A percentile compares a stretch with the other conserved stretches of the same genome.
Conservation (phyloP, 2,797 vertebrate species). For the Molossus molossus region DNA sequence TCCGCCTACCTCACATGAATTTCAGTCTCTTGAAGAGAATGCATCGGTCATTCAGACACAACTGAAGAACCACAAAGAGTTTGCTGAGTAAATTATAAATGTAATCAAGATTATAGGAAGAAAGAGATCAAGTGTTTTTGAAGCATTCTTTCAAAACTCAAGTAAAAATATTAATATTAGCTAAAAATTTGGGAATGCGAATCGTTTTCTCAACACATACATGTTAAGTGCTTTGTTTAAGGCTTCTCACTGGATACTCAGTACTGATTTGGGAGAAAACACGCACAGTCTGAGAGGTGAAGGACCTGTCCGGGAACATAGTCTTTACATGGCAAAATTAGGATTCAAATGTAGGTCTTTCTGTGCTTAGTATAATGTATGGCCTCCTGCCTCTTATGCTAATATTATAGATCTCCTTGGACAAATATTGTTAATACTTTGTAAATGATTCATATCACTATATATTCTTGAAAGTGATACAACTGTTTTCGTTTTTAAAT, state of each 20-base stretch:
- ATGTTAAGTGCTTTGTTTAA: not conserved
- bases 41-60: not conserved
- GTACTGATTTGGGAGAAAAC: not conserved
- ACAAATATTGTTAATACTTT: constrained; percentile 80
- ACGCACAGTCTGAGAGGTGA: not conserved
- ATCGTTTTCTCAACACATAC: not conserved
- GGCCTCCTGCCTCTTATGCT: constrained; percentile 27
- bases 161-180: constrained; percentile 39
- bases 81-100: constrained; percentile 6
- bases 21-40: constrained; percentile 1
- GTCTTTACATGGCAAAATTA: not conserved
- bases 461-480: constrained; percentile 69
- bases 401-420: constrained; percentile 49
- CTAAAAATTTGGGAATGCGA: not conserved
- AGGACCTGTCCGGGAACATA: not conserved
- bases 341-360: not conserved
- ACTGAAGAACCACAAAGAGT: not conserved
- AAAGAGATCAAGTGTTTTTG: constrained; percentile 32
- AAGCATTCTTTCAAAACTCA: constrained; percentile 54
- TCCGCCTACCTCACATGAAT: not conserved
- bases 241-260: not conserved
- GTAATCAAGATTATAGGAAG: not conserved
- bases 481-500: constrained; percentile 79
- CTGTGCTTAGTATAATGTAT: not conserved
- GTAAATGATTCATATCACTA: constrained; percentile 76